These are phyloP conservation scores for Propithecus coquereli DNA, from an alignment of 2,113 vertebrate species.

Conservation along the genomic window DNA sequence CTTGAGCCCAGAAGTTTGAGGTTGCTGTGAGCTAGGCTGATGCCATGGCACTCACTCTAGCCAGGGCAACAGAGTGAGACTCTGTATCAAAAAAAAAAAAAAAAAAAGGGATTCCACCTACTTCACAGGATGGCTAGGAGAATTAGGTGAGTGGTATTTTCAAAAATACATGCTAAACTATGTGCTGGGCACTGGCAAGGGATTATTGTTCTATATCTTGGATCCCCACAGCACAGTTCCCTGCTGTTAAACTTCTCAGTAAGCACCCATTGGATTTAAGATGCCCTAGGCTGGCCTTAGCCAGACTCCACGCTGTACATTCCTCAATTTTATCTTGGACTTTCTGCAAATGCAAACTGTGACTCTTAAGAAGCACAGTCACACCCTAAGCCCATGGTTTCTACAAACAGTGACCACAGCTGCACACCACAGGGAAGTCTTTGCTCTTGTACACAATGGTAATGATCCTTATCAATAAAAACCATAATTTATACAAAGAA, in stretches of 20 bases:
- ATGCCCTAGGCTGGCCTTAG: neutral
- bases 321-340: neutral
- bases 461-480: conserved; percentile 50
- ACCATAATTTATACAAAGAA: conserved; percentile 25
- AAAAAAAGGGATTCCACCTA: too few species aligned
- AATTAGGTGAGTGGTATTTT: conserved; percentile 9
- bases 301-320: neutral
- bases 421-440: conserved; percentile 17
- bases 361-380: neutral
- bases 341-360: conserved; percentile 41
- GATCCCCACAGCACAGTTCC: neutral
- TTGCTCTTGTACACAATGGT: conserved; percentile 30
- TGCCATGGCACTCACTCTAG: too few species aligned
- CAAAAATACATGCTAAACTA: neutral
- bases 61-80: too few species aligned
- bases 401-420: conserved; percentile 57
- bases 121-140: neutral
- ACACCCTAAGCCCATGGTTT: conserved; percentile 44
- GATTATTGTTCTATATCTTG: neutral
- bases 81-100: too few species aligned
- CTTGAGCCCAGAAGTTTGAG: too few species aligned
- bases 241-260: neutral
- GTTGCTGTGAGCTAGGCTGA: too few species aligned
- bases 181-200: neutral
- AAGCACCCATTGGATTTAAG: neutral